Evolutionary conservation across 2,113 vertebrate genomes (phyloP).

Genomic region (Protomyctophum bolini): DNA sequence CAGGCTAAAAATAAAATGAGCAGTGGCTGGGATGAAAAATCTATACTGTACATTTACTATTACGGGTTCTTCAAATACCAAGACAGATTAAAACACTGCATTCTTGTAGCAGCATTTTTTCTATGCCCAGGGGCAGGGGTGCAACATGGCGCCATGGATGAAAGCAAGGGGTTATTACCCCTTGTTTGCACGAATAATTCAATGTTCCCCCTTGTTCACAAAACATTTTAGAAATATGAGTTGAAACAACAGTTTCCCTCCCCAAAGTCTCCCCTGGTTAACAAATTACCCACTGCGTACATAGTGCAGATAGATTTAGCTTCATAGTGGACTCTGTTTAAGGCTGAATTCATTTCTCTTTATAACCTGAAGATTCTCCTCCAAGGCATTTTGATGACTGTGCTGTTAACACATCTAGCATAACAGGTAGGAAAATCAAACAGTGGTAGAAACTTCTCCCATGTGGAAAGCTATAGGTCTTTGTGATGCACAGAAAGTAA

Average conservation of each 20-base stretch:
- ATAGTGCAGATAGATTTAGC: slow-evolving; percentile 1
- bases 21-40: background rate
- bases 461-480: too few species aligned
- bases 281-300: slow-evolving; percentile 6
- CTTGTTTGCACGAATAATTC: slow-evolving; percentile 28
- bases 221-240: slow-evolving; percentile 15
- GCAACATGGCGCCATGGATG: background rate
- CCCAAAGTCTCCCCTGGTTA: background rate
- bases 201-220: slow-evolving; percentile 2
- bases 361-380: too few species aligned
- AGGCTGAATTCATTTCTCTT: too few species aligned
- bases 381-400: too few species aligned
- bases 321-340: too few species aligned
- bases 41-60: background rate
- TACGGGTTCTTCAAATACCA: background rate
- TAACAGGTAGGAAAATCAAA: too few species aligned
- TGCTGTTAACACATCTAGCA: too few species aligned
- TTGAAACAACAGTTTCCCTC: slow-evolving; percentile 1
- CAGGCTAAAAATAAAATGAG: slow-evolving; percentile 5
- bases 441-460: too few species aligned
- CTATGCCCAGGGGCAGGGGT: slow-evolving; percentile 10
- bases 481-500: too few species aligned
- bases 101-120: slow-evolving; percentile 6
- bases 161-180: background rate
- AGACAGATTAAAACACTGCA: background rate